Percentiles rank a stretch among this genome's conserved stretches.
These are phyloP conservation scores for Holothuria scabra DNA, from an alignment of 53 echinoderm and acorn worm genomes.

Conservation along the genomic window DNA sequence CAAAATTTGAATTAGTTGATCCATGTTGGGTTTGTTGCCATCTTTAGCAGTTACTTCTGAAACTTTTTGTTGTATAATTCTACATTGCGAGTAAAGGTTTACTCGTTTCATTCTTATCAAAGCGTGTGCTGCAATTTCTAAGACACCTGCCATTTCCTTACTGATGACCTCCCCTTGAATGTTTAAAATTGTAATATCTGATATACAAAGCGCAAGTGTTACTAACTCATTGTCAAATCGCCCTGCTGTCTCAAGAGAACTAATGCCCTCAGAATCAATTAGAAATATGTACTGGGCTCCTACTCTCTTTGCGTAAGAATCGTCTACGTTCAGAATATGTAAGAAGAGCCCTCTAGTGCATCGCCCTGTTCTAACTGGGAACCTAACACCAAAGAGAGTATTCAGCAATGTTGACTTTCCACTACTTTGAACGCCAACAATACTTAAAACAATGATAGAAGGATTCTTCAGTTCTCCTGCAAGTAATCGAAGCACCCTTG, in stretches of 20 bases:
- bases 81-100: slow-evolving; percentile 2
- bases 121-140: slow-evolving; percentile 11
- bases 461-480: neutral
- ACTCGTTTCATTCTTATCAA: slow-evolving; percentile 30
- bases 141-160: neutral
- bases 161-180: slow-evolving; percentile 7
- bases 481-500: neutral
- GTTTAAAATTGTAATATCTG: slow-evolving; percentile 11
- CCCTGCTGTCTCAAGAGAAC: neutral
- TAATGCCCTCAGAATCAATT: slow-evolving; percentile 6
- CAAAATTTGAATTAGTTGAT: neutral
- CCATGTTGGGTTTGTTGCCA: slow-evolving; percentile 1
- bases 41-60: slow-evolving; percentile 13
- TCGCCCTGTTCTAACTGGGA: slow-evolving; percentile 6
- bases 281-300: slow-evolving; percentile 1
- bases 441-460: neutral
- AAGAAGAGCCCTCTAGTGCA: slow-evolving; percentile 10
- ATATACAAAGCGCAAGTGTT: neutral
- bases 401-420: slow-evolving; percentile 23
- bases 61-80: slow-evolving; percentile 19
- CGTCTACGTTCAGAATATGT: neutral
- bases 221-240: slow-evolving; percentile 19
- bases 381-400: slow-evolving; percentile 12
- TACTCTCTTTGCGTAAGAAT: neutral
- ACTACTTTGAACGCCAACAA: slow-evolving; percentile 23